These are phyloP conservation scores for Neria commutata DNA, from an alignment of 2,888 invertebrate genomes.

Conservation along the genomic window DNA sequence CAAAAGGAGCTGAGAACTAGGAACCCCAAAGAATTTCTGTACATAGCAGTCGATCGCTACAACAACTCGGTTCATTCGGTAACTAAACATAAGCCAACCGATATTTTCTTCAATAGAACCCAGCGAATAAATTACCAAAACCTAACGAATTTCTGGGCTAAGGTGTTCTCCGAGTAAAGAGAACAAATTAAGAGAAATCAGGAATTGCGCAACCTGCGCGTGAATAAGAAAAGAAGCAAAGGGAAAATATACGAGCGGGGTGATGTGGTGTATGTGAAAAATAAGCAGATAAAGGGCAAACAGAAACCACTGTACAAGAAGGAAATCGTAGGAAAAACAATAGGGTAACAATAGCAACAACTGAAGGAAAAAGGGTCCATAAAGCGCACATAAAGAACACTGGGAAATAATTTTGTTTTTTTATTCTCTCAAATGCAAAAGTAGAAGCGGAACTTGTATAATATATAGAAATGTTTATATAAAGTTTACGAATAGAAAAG, in stretches of 20 bases:
- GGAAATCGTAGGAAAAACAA: constrained; percentile 10
- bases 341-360: not conserved
- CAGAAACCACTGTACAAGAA: not conserved
- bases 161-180: not conserved
- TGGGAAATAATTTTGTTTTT: not conserved
- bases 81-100: constrained; percentile 9
- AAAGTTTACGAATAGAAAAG: not conserved
- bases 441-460: too few relatives aligned
- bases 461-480: constrained; percentile 18
- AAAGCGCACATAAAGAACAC: constrained; percentile 1
- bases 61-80: not conserved
- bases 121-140: constrained; percentile 7
- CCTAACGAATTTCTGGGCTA: not conserved
- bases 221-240: not conserved
- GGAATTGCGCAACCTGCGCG: not conserved
- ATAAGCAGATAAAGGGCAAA: constrained; percentile 9
- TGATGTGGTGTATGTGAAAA: not conserved
- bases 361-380: constrained; percentile 5
- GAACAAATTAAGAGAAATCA: constrained; percentile 8
- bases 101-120: constrained; percentile 10
- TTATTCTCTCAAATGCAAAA: not conserved
- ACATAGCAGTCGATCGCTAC: not conserved
- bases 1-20: not conserved
- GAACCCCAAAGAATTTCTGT: not conserved
- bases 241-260: not conserved